Evolutionary conservation across 2,888 invertebrate genomes (phyloP).

Genomic region (Andrena haemorrhoa): DNA sequence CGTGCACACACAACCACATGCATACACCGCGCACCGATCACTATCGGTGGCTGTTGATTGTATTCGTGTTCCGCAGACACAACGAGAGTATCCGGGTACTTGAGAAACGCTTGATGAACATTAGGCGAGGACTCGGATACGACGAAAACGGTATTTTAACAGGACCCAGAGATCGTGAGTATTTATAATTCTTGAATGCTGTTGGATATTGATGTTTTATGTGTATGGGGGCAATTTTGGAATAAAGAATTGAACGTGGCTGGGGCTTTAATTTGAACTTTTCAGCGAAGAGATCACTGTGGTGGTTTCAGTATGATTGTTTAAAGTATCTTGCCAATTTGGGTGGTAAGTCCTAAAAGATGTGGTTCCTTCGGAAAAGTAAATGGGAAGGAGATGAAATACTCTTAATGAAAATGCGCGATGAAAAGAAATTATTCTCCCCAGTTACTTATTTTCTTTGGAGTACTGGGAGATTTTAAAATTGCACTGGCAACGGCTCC

Average conservation of each 20-base stretch:
- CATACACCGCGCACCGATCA: constrained; percentile 20
- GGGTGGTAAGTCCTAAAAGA: background rate
- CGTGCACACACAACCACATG: constrained; percentile 39
- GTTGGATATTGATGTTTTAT: background rate
- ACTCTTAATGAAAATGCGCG: background rate
- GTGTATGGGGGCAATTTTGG: background rate
- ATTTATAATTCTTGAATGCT: constrained; percentile 14
- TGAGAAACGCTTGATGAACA: constrained; percentile 58
- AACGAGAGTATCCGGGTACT: constrained; percentile 55
- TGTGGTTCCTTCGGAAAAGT: background rate
- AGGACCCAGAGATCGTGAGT: constrained; percentile 38
- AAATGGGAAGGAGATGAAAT: too few species aligned
- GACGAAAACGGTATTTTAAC: constrained; percentile 36
- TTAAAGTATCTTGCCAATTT: background rate
- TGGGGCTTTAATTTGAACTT: background rate
- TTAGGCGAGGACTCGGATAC: constrained; percentile 56
- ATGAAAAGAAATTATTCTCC: background rate
- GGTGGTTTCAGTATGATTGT: background rate
- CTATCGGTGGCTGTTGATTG: constrained; percentile 50
- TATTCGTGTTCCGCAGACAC: constrained; percentile 56
- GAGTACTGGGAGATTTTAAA: background rate
- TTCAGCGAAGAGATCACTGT: background rate
- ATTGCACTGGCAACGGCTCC: background rate
- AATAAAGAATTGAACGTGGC: constrained; percentile 18
- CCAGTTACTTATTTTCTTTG: background rate